Conservation (phyloP, 2,797 vertebrate species). For the Bryconaethiops microstoma region DNA sequence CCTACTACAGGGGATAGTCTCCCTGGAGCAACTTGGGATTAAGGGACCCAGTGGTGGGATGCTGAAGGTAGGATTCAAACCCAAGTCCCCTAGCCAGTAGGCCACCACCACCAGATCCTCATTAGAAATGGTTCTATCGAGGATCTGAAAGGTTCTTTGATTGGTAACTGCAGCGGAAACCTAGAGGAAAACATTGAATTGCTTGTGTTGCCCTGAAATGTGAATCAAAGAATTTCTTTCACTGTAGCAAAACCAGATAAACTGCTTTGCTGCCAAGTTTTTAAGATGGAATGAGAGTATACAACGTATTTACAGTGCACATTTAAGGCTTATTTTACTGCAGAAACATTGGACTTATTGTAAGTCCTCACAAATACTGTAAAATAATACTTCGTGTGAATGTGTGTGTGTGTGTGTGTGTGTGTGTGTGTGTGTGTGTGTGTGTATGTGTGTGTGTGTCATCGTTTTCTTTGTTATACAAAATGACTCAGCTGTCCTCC, state of each 20-base stretch:
- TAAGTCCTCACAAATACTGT: not conserved
- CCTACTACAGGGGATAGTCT: no score
- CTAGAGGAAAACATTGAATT: not conserved
- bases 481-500: constrained; percentile 40
- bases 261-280: not conserved
- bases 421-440: not conserved
- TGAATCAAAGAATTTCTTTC: no score
- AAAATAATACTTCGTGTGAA: not conserved
- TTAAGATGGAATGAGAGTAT: no score
- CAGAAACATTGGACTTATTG: not conserved
- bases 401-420: not conserved
- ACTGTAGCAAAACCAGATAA: not conserved
- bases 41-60: no score
- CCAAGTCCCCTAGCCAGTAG: no score
- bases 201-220: not conserved
- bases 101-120: no score
- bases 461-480: not conserved
- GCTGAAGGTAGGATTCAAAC: no score
- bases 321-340: not conserved
- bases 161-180: no score
- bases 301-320: not conserved
- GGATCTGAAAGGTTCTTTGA: no score
- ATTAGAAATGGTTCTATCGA: no score
- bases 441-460: not conserved
- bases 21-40: no score